phyloP scores from a whole-genome alignment of 2,888 invertebrate species.

The Ectemnius continuus region DNA sequence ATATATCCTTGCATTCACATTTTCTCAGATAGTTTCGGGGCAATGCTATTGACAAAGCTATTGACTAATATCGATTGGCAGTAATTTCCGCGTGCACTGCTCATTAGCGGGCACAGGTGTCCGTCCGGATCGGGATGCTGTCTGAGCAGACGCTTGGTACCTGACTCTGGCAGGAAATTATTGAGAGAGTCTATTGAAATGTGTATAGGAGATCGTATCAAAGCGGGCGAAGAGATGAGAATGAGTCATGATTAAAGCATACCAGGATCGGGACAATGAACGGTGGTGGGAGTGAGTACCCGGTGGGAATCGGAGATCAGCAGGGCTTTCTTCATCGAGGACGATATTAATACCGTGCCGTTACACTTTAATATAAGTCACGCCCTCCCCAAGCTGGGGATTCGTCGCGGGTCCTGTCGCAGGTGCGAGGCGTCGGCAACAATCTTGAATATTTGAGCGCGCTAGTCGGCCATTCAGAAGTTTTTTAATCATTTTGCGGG shows the following conservation, averaged over 20 bases:
- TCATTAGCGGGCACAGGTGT: constrained; percentile 20
- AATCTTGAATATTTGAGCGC: constrained; percentile 5
- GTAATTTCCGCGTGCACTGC: constrained; percentile 45
- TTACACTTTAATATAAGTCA: constrained; percentile 2
- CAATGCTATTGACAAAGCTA: constrained; percentile 2
- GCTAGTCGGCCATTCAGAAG: constrained; percentile 1
- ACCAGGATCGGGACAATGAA: constrained; percentile 47
- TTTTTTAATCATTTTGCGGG: constrained; percentile 14
- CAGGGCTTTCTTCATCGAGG: constrained; percentile 43
- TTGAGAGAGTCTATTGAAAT: constrained; percentile 54
- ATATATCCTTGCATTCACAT: neutral
- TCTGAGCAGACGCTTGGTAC: constrained; percentile 29
- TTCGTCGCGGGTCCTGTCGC: neutral
- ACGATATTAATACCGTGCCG: constrained; percentile 41
- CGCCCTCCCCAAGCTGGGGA: neutral
- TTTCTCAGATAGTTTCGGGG: constrained; percentile 19
- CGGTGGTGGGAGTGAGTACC: constrained; percentile 17
- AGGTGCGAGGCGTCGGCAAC: neutral
- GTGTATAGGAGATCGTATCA: constrained; percentile 28
- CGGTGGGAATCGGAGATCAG: constrained; percentile 13
- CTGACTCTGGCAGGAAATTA: constrained; percentile 48
- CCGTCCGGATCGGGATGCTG: constrained; percentile 18
- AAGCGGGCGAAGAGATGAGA: constrained; percentile 37
- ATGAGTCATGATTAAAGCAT: constrained; percentile 57
- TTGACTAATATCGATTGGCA: constrained; percentile 29